Percentiles rank a stretch among this genome's conserved stretches.
These are phyloP conservation scores for Petrocephalus microphthalmus DNA, from an alignment of 2,113 vertebrate genomes.

Conservation along the genomic window DNA sequence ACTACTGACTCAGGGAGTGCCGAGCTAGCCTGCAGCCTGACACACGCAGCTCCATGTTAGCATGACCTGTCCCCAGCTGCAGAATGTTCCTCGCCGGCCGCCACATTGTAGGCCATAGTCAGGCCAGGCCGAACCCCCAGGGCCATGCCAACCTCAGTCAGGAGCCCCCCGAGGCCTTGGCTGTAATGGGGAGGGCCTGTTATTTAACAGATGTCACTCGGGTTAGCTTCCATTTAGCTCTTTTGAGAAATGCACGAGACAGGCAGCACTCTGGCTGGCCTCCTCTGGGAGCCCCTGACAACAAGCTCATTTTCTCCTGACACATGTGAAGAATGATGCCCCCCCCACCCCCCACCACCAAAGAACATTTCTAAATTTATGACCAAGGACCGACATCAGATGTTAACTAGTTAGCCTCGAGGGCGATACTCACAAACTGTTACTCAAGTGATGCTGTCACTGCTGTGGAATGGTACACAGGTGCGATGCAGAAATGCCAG, in stretches of 20 bases:
- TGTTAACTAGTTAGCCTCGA: not conserved
- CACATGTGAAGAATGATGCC: not conserved
- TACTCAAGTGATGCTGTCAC: not conserved
- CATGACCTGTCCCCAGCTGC: not conserved
- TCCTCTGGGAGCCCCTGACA: not conserved
- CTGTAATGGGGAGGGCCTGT: not conserved
- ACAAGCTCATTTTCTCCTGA: slow-evolving; percentile 5
- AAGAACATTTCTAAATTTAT: slow-evolving; percentile 6
- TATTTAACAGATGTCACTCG: slow-evolving; percentile 16
- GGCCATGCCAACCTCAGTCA: slow-evolving; percentile 8
- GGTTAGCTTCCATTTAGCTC: not conserved
- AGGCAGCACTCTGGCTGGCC: not conserved
- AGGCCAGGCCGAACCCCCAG: not conserved
- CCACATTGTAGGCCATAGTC: not conserved
- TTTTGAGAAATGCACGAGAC: not conserved
- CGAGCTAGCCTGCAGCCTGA: too few relatives aligned
- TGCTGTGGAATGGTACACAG: not conserved
- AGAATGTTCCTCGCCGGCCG: not conserved
- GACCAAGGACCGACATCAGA: not conserved
- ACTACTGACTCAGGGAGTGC: not conserved
- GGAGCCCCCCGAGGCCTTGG: not conserved
- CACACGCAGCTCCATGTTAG: not conserved
- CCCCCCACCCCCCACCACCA: not conserved
- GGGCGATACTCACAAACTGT: not conserved
- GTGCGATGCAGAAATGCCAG: too few relatives aligned